Base-by-base conservation (phyloP, 2,888 invertebrate genomes). In the Alcis repandata region DNA sequence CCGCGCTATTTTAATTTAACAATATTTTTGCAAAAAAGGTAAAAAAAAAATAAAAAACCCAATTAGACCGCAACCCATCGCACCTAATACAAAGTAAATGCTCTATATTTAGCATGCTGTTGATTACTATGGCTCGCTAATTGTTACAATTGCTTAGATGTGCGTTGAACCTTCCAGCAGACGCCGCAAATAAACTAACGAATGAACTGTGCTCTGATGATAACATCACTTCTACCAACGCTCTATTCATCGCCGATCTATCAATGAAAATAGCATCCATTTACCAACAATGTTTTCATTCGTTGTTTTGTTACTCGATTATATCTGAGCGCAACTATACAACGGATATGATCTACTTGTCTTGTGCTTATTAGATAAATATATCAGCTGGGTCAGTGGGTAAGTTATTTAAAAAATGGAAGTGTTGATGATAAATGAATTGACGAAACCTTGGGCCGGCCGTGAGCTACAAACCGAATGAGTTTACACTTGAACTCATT, bases 81-180 rank as follows among this genome's bases (percentile, higher is more conserved):
- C 32, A 32, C 11, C 15, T 49, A 49, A 49, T 32, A 32, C 8
- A 27, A 54, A 51, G 33, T 51, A 32, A 17, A 56, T 52, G 59
- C 46, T 59, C 89, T 92, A 91, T 89, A 88, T 92, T 90, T 91
- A 92, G 91, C 88, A 79, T 78, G 78, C 83, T 77, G 88, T 90
- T 86, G 83, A 90, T 89, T 88, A 86, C 80, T 78, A 73, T 79
- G 79, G 82, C 77, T 82, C 79, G 86, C 87, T 92, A 91, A 92
- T 92, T 92, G 91, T 83, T 80, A 88, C 92, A 92, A 92, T 93
- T 92, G 82, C 81, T 85, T 79, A 90, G 82, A 88, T 92, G 92
- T 86, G 87, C 92, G 85, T 91, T 92, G 91, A 92, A 92, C 92
- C 84, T 89, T 79, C 81, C 76, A 69, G 76, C 78, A 75, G 76